A percentile compares a stretch with the other conserved stretches of the same genome.
phyloP scores from a whole-genome alignment of 2,797 vertebrate species.

The Lindbergichthys nudifrons region DNA sequence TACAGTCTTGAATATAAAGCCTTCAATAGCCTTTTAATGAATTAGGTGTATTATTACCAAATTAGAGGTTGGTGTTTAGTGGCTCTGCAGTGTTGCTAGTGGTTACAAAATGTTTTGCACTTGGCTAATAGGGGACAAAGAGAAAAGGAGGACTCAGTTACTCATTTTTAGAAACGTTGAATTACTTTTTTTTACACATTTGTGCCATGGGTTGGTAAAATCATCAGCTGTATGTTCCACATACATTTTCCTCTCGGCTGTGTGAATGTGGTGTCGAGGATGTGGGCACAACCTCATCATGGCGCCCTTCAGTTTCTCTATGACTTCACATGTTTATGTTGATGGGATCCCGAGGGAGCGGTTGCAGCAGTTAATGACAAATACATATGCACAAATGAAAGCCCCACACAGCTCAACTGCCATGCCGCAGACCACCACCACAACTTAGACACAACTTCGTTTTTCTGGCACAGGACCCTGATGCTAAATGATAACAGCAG shows the following conservation, averaged over 20 bases:
- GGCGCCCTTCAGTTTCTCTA: constrained; percentile 39
- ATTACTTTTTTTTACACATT: constrained; percentile 24
- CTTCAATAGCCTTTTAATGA: background rate
- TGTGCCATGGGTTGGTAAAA: constrained; percentile 18
- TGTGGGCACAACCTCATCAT: constrained; percentile 59
- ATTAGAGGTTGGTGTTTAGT: background rate
- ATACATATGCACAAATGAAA: constrained; percentile 70
- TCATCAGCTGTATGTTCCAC: constrained; percentile 14
- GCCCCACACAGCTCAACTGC: constrained; percentile 58
- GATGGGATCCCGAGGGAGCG: constrained; percentile 49
- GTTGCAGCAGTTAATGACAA: constrained; percentile 71
- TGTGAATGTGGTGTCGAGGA: constrained; percentile 45
- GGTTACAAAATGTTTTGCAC: background rate
- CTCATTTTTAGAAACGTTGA: constrained; percentile 1
- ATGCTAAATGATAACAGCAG: constrained; percentile 80
- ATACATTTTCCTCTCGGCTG: constrained; percentile 23
- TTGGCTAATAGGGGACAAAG: background rate
- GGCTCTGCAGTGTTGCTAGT: background rate
- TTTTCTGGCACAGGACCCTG: constrained; percentile 51
- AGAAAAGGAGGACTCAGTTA: background rate
- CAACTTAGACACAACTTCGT: constrained; percentile 53
- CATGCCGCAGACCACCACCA: constrained; percentile 53
- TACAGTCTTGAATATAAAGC: background rate
- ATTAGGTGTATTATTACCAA: background rate
- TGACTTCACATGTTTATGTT: constrained; percentile 63